Evolutionary conservation across 2,113 vertebrate genomes (phyloP), one percentile per base, ranked within the genome.

Genomic region (Coracopsis vasa): DNA sequence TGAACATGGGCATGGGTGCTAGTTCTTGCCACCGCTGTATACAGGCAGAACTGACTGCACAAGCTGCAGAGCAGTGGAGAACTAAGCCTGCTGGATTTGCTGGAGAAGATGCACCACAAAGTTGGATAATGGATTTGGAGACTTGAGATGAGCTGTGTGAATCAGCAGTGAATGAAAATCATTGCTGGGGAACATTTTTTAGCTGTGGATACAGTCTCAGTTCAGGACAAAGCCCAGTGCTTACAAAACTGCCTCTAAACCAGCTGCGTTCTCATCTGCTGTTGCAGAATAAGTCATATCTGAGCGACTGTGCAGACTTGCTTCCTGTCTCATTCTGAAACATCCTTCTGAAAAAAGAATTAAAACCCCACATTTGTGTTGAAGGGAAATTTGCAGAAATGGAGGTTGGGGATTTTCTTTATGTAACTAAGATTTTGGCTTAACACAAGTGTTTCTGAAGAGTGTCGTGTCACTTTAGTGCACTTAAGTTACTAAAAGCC

Each of bases 221-320:
- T 71, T 84, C 56, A 79, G 61, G n/a, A 71, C 27, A 39, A 79
- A 93, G 70, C 56, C 33, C 47, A 41, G 11, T 23, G 42, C 33
- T 71, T 94, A 60, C 11, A 19, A 35, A 61, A 67, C 21, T 69
- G 11, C 44, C 23, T 67, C 51, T 78, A 7, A 56, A 71, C 33
- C 50, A 27, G 31, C 50, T 51, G 18, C 1, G 0, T 66, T 80
- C n/a, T 60, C 16, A 20, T 53, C 44, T 37, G 1, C 41, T 83
- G 31, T 62, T 66, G 71, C 85, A 88, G 42, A 71, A 2, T 39
- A 75, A 73, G 27, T 80, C 1, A 0, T 60, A 11, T 3, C 25
- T 1, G 0, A 78, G 66, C 1, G 0, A 47, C 35, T 0, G 0
- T 11, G 20, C 16, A 11, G 24, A 60, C 58, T 44, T 51, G 42